Conservation (phyloP, 2,888 invertebrate species). For the Eristalinus aeneus region DNA sequence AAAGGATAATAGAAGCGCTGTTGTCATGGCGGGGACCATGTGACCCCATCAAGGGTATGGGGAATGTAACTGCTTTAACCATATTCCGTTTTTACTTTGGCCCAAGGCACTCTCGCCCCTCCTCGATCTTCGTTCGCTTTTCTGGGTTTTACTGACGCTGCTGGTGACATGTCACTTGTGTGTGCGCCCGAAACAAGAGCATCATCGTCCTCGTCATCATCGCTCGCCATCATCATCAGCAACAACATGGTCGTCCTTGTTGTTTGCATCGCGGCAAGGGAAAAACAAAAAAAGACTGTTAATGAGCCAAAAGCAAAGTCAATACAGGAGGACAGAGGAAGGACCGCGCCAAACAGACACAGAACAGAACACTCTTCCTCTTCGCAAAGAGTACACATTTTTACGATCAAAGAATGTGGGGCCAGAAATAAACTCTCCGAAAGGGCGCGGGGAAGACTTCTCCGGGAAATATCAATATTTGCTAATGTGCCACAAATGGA, state of each 20-base stretch:
- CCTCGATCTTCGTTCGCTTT: not conserved
- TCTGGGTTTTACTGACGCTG: conserved; percentile 31
- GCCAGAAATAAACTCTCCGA: not conserved
- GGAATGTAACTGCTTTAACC: conserved; percentile 41
- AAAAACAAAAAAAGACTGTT: conserved; percentile 37
- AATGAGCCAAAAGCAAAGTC: conserved; percentile 64
- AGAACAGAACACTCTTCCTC: conserved; percentile 11
- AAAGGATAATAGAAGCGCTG: conserved; percentile 59
- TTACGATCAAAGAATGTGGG: conserved; percentile 39
- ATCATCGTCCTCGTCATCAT: conserved; percentile 13
- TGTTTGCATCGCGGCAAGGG: not conserved
- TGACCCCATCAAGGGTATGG: not conserved
- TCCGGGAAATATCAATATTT: conserved; percentile 38
- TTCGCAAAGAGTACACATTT: conserved; percentile 36
- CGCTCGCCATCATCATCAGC: not conserved
- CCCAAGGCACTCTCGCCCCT: not conserved
- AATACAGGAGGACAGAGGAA: conserved; percentile 29
- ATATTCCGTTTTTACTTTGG: conserved; percentile 31
- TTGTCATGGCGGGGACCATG: conserved; percentile 40
- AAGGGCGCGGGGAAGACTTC: not conserved
- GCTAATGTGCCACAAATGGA: conserved; percentile 27
- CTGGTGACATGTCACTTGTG: conserved; percentile 62
- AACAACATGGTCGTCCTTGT: not conserved
- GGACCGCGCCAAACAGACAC: conserved; percentile 18
- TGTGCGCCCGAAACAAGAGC: conserved; percentile 28